Evolutionary conservation across 1,140 invertebrate species (phyloP), one percentile per base, ranked within the genome.

Genomic region (Condylostylus longicornis): DNA sequence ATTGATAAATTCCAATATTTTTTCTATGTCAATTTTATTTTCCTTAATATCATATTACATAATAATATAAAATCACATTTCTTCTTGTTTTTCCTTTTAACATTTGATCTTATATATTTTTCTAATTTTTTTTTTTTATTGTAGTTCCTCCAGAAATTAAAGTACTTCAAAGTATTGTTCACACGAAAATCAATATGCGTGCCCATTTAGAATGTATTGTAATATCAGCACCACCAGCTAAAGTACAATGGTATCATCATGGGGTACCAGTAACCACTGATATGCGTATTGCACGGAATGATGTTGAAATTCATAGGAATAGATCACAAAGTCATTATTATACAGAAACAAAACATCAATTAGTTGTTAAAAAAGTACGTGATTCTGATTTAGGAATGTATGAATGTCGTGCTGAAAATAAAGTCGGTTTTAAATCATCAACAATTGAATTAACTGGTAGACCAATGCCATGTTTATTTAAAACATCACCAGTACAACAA

Each of bases 301-400:
- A 54, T 20, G 42, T 39, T 12, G 53, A 58, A 32, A 3, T 58
- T n/a, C 40, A 42, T 10, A 19, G 29, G 2, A 59, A 46, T 27
- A 43, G 40, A 2, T 45, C 45, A 6, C 17, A 45, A 18, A 41
- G 44, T 1, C 45, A 47, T 19, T 57, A 57, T 32, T 47, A 52
- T 7, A 51, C 48, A 2, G 44, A 46, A 10, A 45, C 47, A 5
- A 63, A 70, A 21, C 69, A 84, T 44, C 68, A 67, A 43, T 54
- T 87, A 18, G 65, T 79, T 21, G 75, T 87, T 38, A 67, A 70
- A 30, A 72, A 69, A n/a, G 75, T 82, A 0, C 65, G 68, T 9
- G 65, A 66, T 28, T 60, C 63, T 1, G 82, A 89, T 56, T 74
- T 85, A 38, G 83, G 82, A 0, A 70, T 71, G 43, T 87, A 86